Evolutionary conservation across 2,113 vertebrate species (phyloP).

Genomic region (Scalopus aquaticus): DNA sequence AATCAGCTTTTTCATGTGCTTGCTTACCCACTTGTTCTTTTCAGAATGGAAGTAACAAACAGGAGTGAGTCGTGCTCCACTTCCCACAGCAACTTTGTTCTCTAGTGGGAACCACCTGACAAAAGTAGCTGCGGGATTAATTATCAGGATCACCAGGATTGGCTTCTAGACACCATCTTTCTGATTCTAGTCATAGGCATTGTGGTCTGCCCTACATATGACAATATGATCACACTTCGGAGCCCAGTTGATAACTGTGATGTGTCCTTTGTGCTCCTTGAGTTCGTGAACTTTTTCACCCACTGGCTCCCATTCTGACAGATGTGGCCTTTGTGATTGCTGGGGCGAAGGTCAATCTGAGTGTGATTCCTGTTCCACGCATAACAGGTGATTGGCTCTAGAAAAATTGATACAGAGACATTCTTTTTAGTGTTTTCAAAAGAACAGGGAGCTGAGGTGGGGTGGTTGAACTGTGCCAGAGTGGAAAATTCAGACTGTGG

Average conservation of each 20-base stretch:
- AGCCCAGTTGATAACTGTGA: constrained; percentile 97
- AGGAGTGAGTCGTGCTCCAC: constrained; percentile 97
- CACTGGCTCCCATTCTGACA: constrained; percentile 81
- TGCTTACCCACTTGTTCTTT: constrained; percentile 99
- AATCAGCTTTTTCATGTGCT: constrained; percentile 99
- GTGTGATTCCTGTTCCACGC: neutral
- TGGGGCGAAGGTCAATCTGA: constrained; percentile 88
- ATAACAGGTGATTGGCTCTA: neutral
- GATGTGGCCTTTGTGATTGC: constrained; percentile 89
- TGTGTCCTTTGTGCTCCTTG: too few species aligned
- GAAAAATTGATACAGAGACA: neutral
- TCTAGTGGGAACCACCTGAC: constrained; percentile 99
- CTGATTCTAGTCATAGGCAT: constrained; percentile 99
- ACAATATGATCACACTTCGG: constrained; percentile 98
- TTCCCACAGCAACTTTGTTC: constrained; percentile 99
- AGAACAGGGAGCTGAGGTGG: neutral
- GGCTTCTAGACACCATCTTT: constrained; percentile 98
- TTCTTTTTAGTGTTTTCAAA: neutral
- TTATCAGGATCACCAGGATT: constrained; percentile 97
- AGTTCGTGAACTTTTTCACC: too few species aligned
- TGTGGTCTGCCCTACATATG: constrained; percentile 97
- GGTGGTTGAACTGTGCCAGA: neutral
- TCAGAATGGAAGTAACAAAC: constrained; percentile 99
- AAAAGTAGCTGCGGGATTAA: constrained; percentile 97
- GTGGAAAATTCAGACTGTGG: neutral